A percentile compares a stretch with the other conserved stretches of the same genome.
Evolutionary conservation across 2,797 vertebrate genomes (phyloP).

Genomic region (Diplodus sargus): DNA sequence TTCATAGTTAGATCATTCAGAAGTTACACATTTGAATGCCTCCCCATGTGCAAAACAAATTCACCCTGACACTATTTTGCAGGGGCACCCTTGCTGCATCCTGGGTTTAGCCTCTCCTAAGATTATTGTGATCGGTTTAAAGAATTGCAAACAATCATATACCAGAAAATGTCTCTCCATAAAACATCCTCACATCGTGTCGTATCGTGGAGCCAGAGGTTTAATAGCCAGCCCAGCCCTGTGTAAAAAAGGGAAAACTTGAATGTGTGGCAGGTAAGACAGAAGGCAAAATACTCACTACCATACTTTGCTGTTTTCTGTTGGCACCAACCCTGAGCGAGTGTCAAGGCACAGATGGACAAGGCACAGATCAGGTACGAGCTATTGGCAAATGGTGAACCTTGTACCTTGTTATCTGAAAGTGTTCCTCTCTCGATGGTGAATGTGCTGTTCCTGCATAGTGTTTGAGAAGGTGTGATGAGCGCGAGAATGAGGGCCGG

Average conservation of each 20-base stretch:
- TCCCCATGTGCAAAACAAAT: no score
- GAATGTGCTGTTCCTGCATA: slow-evolving; percentile 5
- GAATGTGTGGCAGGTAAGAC: slow-evolving; percentile 10
- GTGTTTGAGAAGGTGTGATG: slow-evolving; percentile 14
- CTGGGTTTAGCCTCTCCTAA: no score
- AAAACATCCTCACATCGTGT: slow-evolving; percentile 40
- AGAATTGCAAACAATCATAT: no score
- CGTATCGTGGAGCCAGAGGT: slow-evolving; percentile 24
- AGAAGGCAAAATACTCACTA: neutral
- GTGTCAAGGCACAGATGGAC: neutral
- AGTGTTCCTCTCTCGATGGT: neutral
- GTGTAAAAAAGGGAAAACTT: slow-evolving; percentile 4
- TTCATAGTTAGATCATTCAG: no score
- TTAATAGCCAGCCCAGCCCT: slow-evolving; percentile 11
- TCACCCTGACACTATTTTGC: no score
- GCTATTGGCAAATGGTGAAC: neutral
- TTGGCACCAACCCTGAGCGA: neutral
- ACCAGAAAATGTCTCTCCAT: neutral
- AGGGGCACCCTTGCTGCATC: no score
- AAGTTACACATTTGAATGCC: no score
- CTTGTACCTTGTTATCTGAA: neutral
- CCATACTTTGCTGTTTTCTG: slow-evolving; percentile 10
- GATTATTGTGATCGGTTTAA: no score
- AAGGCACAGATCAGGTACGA: neutral
- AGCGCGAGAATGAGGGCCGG: neutral